Conservation (phyloP, 2,888 invertebrate species). For the Chydorus sphaericus region DNA sequence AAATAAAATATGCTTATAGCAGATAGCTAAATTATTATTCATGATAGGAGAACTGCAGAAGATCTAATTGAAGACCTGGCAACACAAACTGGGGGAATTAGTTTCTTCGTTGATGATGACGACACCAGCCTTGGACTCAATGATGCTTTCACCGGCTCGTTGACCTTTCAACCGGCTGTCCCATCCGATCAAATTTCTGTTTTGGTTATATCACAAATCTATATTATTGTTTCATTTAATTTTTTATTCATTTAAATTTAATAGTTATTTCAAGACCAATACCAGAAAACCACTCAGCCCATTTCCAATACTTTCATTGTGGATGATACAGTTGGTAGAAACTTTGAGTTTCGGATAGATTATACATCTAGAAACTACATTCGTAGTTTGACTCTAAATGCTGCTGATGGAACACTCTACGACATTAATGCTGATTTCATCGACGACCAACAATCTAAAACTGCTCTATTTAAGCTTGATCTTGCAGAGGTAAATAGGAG, state of each 20-base stretch:
- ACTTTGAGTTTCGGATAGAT: not conserved
- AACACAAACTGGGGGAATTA: not conserved
- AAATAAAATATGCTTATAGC: not conserved
- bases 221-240: not conserved
- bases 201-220: too few relatives aligned
- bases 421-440: not conserved
- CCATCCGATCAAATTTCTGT: not conserved
- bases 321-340: not conserved
- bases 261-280: not conserved
- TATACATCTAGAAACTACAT: not conserved
- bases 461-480: not conserved
- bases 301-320: not conserved
- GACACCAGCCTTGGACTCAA: not conserved
- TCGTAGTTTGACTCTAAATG: not conserved
- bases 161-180: not conserved
- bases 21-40: not conserved
- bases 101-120: not conserved
- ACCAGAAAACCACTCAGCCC: not conserved
- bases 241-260: not conserved
- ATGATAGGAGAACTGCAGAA: not conserved
- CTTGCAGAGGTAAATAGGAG: not conserved
- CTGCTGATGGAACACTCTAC: not conserved
- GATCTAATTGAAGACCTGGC: not conserved
- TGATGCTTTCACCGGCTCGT: constrained; percentile 2
- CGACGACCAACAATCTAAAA: not conserved